phyloP scores from a whole-genome alignment of 2,113 vertebrate species.

The Calonectris borealis region DNA sequence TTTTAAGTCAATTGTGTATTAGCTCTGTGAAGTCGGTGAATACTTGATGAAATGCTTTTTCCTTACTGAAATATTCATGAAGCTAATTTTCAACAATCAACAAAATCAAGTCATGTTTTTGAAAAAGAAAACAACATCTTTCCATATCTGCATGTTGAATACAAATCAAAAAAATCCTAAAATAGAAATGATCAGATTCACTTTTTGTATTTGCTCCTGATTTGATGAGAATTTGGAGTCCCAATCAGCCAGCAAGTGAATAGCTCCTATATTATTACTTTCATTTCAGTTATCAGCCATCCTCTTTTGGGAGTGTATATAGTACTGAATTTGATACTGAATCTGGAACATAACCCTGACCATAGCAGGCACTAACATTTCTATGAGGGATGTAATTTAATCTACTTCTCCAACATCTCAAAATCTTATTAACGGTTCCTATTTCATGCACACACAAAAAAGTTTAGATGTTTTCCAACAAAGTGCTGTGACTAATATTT shows the following conservation, averaged over 20 bases:
- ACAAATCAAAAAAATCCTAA: conserved; percentile 31
- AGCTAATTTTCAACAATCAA: conserved; percentile 70
- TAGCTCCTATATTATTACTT: conserved; percentile 1
- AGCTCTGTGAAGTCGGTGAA: conserved; percentile 52
- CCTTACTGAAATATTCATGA: conserved; percentile 69
- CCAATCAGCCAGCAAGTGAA: conserved; percentile 18
- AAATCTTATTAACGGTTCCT: background rate
- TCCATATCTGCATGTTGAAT: conserved; percentile 56
- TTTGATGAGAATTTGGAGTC: conserved; percentile 40
- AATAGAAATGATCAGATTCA: conserved; percentile 40
- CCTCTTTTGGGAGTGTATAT: background rate
- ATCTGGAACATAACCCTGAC: background rate
- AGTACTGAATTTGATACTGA: background rate
- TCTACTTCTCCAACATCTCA: background rate
- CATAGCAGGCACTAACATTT: background rate
- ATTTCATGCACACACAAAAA: background rate
- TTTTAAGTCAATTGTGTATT: conserved; percentile 62
- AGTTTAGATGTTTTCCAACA: background rate
- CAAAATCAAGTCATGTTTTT: conserved; percentile 57
- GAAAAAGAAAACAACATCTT: conserved; percentile 60
- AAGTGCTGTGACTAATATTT: background rate
- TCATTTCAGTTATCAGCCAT: background rate
- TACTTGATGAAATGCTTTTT: conserved; percentile 65
- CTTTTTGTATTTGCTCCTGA: conserved; percentile 29
- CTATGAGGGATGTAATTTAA: background rate